These are phyloP conservation scores for Bruchidius siliquastri DNA, from an alignment of 2,888 invertebrate species.

Conservation along the genomic window DNA sequence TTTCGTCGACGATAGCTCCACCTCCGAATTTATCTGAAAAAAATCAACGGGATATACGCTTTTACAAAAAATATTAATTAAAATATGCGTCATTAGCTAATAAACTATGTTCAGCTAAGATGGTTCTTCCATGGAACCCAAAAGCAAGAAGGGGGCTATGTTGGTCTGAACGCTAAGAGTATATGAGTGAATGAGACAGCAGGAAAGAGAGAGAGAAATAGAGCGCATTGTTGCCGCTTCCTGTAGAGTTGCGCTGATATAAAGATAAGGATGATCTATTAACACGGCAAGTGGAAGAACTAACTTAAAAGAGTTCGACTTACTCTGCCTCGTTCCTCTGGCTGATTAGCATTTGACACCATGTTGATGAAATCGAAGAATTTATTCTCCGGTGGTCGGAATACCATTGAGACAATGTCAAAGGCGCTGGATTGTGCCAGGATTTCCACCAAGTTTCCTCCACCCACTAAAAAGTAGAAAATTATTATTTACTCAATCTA, in stretches of 20 bases:
- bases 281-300: too few species aligned
- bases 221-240: too few species aligned
- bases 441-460: not conserved
- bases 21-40: not conserved
- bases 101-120: not conserved
- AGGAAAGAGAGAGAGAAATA: too few species aligned
- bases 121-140: conserved; percentile 7
- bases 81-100: too few species aligned
- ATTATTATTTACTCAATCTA: not conserved
- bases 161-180: too few species aligned
- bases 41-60: not conserved
- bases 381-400: conserved; percentile 32
- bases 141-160: too few species aligned
- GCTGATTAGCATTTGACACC: conserved; percentile 8
- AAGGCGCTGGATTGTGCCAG: conserved; percentile 7
- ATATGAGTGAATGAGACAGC: too few species aligned
- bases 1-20: not conserved
- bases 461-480: not conserved
- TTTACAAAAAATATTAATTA: too few species aligned
- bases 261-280: too few species aligned
- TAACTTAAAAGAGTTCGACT: too few species aligned
- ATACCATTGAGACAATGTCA: conserved; percentile 32
- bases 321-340: conserved; percentile 14
- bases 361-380: conserved; percentile 27
- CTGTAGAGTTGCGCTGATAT: too few species aligned